phyloP scores from a whole-genome alignment of 2,113 vertebrate species.

The Scalopus aquaticus region DNA sequence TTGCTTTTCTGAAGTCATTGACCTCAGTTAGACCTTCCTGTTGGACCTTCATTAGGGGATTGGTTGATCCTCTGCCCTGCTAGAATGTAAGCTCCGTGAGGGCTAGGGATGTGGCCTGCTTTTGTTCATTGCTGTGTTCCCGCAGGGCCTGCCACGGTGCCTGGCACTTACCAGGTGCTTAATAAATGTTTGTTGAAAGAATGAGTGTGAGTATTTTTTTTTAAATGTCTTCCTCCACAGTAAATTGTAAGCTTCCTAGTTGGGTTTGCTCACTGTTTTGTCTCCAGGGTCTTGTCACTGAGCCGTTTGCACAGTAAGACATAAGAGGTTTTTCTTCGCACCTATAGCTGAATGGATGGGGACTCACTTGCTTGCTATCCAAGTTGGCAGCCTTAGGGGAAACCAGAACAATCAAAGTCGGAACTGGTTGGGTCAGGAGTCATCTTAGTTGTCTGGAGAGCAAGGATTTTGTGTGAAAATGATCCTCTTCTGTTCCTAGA shows the following conservation, averaged over 20 bases:
- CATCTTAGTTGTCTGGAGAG: slow-evolving; percentile 46
- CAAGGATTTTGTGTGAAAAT: slow-evolving; percentile 22
- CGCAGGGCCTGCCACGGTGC: slow-evolving; percentile 46
- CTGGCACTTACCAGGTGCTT: slow-evolving; percentile 70
- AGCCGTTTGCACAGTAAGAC: slow-evolving; percentile 10
- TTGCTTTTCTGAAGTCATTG: slow-evolving; percentile 47
- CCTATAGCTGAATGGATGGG: slow-evolving; percentile 1
- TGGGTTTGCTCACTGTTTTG: slow-evolving; percentile 40
- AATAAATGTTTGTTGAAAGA: slow-evolving; percentile 81
- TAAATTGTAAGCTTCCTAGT: slow-evolving; percentile 57
- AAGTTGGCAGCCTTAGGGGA: slow-evolving; percentile 4
- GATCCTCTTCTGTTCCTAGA: slow-evolving; percentile 42
- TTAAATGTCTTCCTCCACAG: slow-evolving; percentile 48
- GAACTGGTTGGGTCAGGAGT: neutral
- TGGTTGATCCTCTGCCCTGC: slow-evolving; percentile 41
- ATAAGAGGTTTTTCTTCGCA: neutral
- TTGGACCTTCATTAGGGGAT: slow-evolving; percentile 47
- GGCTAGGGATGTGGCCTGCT: slow-evolving; percentile 68
- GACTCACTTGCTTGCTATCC: neutral
- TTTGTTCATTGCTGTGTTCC: slow-evolving; percentile 69
- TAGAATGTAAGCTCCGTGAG: slow-evolving; percentile 81
- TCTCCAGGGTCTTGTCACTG: slow-evolving; percentile 52
- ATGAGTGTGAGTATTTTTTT: slow-evolving; percentile 79
- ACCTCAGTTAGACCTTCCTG: slow-evolving; percentile 40
- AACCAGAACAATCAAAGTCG: slow-evolving; percentile 22